Evolutionary conservation across 2,113 vertebrate genomes (phyloP).

Genomic region (Ptilorrhoa leucosticta): DNA sequence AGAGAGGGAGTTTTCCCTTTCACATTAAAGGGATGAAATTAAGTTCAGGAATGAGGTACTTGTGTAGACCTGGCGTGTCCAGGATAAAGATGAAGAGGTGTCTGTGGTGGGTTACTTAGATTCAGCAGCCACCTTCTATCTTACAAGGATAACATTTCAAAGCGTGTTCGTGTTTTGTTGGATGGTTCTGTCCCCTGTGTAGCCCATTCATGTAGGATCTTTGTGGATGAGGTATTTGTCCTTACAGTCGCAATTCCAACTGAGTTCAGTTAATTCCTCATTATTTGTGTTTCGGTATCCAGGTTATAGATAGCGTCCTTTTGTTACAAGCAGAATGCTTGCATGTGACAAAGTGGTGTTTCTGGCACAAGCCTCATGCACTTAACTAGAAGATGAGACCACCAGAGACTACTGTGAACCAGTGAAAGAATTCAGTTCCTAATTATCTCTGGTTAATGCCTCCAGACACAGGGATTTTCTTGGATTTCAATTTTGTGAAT

Average conservation of each 20-base stretch:
- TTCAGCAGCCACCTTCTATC: background rate
- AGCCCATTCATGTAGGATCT: background rate
- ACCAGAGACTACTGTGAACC: background rate
- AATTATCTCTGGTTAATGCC: slow-evolving; percentile 5
- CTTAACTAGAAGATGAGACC: background rate
- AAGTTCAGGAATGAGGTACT: background rate
- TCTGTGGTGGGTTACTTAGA: background rate
- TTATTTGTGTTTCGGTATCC: background rate
- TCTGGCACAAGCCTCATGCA: background rate
- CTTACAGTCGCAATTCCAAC: background rate
- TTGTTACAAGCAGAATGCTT: background rate
- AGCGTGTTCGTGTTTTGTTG: background rate
- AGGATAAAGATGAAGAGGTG: background rate
- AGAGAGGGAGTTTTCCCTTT: background rate
- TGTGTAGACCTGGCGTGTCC: background rate
- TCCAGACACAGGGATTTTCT: slow-evolving; percentile 8
- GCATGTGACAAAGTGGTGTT: background rate
- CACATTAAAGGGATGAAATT: background rate
- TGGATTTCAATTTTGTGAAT: background rate
- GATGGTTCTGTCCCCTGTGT: background rate
- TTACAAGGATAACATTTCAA: background rate
- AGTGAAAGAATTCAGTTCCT: background rate
- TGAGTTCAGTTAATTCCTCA: background rate
- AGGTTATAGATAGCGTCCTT: background rate
- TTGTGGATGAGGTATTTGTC: background rate